Conservation (phyloP, 2,797 vertebrate genomes). For the Corythornis leucogaster region DNA sequence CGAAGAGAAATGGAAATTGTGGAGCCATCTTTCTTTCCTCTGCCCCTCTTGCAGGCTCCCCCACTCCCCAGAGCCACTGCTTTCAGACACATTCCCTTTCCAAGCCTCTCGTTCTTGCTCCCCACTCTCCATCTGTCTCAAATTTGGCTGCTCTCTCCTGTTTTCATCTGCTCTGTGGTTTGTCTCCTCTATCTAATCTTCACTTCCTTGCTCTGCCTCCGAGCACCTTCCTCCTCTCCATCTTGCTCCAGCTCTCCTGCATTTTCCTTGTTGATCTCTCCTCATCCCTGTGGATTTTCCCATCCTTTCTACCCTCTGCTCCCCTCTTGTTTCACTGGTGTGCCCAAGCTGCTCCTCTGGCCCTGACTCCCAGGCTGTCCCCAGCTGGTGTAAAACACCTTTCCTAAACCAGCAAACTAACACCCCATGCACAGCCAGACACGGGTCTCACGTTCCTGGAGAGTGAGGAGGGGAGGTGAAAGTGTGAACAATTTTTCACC, state of each 20-base stretch:
- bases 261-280: background rate
- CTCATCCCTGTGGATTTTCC: background rate
- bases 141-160: conserved; percentile 49
- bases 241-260: background rate
- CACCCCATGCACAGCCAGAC: accelerated
- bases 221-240: background rate
- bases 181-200: conserved; percentile 15
- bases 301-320: background rate
- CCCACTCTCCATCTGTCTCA: conserved; percentile 70
- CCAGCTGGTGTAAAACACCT: background rate
- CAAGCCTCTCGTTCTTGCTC: conserved; percentile 9
- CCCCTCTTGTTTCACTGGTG: background rate
- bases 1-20: background rate
- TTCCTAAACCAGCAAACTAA: background rate
- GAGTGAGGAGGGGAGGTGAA: background rate
- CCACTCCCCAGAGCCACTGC: background rate
- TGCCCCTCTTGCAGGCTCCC: conserved; percentile 6
- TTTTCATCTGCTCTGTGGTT: conserved; percentile 40
- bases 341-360: conserved; percentile 10
- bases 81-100: background rate
- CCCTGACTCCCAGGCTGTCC: background rate
- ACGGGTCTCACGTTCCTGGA: accelerated
- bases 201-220: conserved; percentile 27
- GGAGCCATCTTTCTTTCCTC: background rate
- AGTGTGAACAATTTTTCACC: background rate